These are phyloP conservation scores for Drosophila seclusa DNA, from an alignment of 2,888 invertebrate species.

Conservation along the genomic window DNA sequence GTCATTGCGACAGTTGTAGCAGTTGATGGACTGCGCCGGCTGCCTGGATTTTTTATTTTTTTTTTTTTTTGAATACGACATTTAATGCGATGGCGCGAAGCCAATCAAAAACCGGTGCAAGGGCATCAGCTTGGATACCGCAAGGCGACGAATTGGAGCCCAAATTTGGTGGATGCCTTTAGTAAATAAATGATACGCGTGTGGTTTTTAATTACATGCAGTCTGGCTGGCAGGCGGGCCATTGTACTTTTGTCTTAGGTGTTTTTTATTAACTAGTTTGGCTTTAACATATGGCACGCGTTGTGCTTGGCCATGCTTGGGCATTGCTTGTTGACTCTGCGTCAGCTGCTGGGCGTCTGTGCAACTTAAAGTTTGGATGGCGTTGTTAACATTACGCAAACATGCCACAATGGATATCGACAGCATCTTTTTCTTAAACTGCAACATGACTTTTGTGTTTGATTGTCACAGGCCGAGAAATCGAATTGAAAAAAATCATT, in stretches of 20 bases:
- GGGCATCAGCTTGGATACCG: constrained; percentile 59
- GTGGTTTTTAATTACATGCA: constrained; percentile 75
- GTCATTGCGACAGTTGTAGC: constrained; percentile 58
- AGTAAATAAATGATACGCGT: constrained; percentile 68
- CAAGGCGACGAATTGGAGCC: constrained; percentile 40
- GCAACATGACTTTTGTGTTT: constrained; percentile 48
- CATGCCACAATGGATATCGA: constrained; percentile 62
- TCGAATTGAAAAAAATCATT: constrained; percentile 44
- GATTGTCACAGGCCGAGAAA: constrained; percentile 51
- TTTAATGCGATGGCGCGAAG: constrained; percentile 73
- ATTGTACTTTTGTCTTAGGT: constrained; percentile 35
- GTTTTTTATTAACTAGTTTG: constrained; percentile 21
- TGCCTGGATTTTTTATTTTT: constrained; percentile 42
- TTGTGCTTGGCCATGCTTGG: constrained; percentile 32
- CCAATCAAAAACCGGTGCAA: constrained; percentile 80
- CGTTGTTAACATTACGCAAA: constrained; percentile 74
- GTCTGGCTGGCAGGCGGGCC: constrained; percentile 19
- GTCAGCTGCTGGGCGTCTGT: constrained; percentile 60
- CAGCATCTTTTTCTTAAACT: constrained; percentile 12
- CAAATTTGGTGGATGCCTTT: constrained; percentile 45
- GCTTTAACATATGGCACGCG: constrained; percentile 74
- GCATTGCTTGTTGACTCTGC: constrained; percentile 59
- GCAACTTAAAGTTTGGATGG: constrained; percentile 66
- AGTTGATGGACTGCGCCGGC: constrained; percentile 58
- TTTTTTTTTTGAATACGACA: constrained; percentile 39